Percentiles rank a stretch among this genome's conserved stretches.
These are phyloP conservation scores for Hydrocynus forskahlii DNA, from an alignment of 2,797 vertebrate species.

Conservation along the genomic window DNA sequence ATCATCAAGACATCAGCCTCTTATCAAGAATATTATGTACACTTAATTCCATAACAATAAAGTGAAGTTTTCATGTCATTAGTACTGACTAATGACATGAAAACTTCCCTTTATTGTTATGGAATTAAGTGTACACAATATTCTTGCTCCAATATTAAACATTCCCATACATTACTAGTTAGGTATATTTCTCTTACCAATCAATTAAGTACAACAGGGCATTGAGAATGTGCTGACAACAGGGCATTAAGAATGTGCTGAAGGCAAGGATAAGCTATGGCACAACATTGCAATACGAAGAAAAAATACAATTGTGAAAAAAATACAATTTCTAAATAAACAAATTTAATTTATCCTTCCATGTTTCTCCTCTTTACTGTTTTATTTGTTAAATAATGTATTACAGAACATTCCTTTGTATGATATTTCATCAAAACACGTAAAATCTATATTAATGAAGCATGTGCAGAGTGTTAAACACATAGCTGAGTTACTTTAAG, in stretches of 20 bases:
- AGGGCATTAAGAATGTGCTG: slow-evolving; percentile 5
- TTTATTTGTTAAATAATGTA: no score
- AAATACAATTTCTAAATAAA: no score
- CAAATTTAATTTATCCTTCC: no score
- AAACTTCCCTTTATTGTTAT: no score
- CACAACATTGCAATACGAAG: neutral
- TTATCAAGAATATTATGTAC: no score
- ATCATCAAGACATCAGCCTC: no score
- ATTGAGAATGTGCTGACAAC: slow-evolving; percentile 21
- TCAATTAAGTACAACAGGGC: slow-evolving; percentile 20
- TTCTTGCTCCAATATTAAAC: neutral
- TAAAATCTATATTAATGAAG: neutral
- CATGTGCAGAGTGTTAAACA: neutral
- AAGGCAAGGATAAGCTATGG: neutral
- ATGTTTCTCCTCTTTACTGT: no score
- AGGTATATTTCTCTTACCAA: neutral
- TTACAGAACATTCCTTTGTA: neutral
- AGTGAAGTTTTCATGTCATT: no score
- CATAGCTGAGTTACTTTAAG: no score
- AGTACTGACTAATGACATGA: no score
- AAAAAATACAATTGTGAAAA: neutral
- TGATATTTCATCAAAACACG: neutral
- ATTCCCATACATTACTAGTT: neutral
- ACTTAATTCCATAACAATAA: no score
- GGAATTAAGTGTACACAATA: no score